Percentiles rank a stretch among this genome's conserved stretches.
phyloP scores from a whole-genome alignment of 2,888 invertebrate species.

The Caenorhabditis doughertyi region DNA sequence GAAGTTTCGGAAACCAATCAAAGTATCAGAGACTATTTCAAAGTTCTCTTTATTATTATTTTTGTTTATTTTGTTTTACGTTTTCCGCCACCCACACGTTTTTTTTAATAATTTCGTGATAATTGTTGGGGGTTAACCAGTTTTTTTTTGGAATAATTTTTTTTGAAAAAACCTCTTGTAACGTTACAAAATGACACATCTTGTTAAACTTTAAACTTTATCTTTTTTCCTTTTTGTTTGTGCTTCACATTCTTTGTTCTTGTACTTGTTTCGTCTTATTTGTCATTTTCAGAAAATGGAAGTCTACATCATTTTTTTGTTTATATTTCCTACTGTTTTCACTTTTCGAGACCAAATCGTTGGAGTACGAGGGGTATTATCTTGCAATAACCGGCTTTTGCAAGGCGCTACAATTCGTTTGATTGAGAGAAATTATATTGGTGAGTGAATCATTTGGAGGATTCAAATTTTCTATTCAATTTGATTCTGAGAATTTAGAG shows the following conservation, averaged over 20 bases:
- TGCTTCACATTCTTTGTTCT: slow-evolving; percentile 10
- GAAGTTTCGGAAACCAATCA: not conserved
- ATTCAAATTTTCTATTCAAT: not conserved
- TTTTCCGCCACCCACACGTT: slow-evolving; percentile 5
- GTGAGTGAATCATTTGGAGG: slow-evolving; percentile 41
- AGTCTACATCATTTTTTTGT: not conserved
- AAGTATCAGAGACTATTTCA: slow-evolving; percentile 24
- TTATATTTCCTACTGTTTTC: slow-evolving; percentile 12
- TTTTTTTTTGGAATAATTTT: not conserved
- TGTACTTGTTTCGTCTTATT: not conserved
- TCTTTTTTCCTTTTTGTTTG: slow-evolving; percentile 4
- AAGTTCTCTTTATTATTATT: not conserved
- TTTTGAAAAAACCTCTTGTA: not conserved
- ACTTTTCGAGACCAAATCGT: slow-evolving; percentile 75
- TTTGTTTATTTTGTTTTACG: not conserved
- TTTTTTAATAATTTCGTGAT: slow-evolving; percentile 2
- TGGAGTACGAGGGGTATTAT: slow-evolving; percentile 71
- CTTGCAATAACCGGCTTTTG: slow-evolving; percentile 72
- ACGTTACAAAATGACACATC: not conserved
- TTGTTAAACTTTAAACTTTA: not conserved
- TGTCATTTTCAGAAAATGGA: slow-evolving; percentile 34
- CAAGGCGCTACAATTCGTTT: slow-evolving; percentile 70
- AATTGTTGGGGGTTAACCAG: slow-evolving; percentile 5
- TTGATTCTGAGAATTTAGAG: not conserved
- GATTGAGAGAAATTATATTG: slow-evolving; percentile 74